These are phyloP conservation scores for Brachionus rotundiformis DNA, from an alignment of 1,140 invertebrate species.

Conservation along the genomic window DNA sequence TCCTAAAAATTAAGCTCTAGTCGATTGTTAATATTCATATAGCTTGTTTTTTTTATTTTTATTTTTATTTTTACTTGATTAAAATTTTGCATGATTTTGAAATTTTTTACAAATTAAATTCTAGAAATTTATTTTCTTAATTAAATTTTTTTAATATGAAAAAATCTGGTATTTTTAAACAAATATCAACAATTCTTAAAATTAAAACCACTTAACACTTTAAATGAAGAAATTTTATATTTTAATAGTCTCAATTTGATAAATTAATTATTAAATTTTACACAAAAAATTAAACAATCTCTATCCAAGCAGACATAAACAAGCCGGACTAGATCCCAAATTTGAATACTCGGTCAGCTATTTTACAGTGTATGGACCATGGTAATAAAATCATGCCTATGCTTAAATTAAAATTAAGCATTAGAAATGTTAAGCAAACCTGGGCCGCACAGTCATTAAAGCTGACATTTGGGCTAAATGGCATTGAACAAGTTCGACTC, in stretches of 20 bases:
- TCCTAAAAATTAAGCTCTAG: background rate
- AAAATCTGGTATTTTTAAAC: background rate
- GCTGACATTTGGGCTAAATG: background rate
- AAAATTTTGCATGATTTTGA: background rate
- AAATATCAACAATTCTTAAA: background rate
- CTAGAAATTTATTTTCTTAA: too few relatives aligned
- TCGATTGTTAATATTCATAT: too few relatives aligned
- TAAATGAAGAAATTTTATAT: background rate
- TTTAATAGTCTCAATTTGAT: background rate
- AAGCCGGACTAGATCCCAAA: too few relatives aligned
- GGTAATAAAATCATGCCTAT: too few relatives aligned
- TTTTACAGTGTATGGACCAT: too few relatives aligned
- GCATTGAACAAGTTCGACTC: background rate
- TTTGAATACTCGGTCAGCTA: too few relatives aligned
- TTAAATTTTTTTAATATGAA: background rate
- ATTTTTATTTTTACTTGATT: background rate
- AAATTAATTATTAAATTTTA: background rate
- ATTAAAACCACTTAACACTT: background rate
- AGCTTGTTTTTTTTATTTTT: too few relatives aligned
- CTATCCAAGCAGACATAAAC: too few relatives aligned
- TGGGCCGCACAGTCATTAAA: background rate
- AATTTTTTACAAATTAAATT: too few relatives aligned
- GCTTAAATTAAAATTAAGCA: background rate
- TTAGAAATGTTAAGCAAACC: background rate
- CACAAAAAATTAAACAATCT: too few relatives aligned